A percentile compares a stretch with the other conserved stretches of the same genome.
Evolutionary conservation across 2,113 vertebrate species (phyloP).

Genomic region (Cygnus atratus): DNA sequence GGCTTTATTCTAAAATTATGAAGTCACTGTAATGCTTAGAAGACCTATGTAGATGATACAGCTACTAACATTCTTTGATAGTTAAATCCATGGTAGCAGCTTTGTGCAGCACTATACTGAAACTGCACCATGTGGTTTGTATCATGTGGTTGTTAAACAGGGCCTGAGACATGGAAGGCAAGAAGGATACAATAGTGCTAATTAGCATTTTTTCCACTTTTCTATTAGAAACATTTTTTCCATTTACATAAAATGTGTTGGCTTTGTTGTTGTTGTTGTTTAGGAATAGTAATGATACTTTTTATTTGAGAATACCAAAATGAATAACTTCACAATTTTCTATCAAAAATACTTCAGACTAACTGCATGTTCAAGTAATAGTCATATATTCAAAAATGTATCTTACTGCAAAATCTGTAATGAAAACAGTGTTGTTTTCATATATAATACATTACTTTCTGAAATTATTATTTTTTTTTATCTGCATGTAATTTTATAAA

Average conservation of each 20-base stretch:
- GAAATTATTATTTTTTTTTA: background rate
- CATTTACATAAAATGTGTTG: background rate
- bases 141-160: background rate
- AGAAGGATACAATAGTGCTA: background rate
- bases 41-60: background rate
- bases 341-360: background rate
- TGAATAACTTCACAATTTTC: background rate
- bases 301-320: background rate
- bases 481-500: background rate
- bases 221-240: background rate
- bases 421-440: background rate
- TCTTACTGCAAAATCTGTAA: background rate
- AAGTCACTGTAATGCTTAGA: background rate
- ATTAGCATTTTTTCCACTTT: background rate
- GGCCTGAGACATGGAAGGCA: background rate
- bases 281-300: background rate
- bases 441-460: background rate
- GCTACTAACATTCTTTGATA: background rate
- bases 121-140: background rate
- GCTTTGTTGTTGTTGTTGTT: background rate
- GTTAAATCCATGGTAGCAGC: background rate
- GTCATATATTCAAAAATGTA: background rate
- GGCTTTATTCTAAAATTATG: background rate
- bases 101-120: background rate
- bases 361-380: background rate